Evolutionary conservation across 2,888 invertebrate species (phyloP), one percentile per base, ranked within the genome.

Genomic region (Gari tellinella): DNA sequence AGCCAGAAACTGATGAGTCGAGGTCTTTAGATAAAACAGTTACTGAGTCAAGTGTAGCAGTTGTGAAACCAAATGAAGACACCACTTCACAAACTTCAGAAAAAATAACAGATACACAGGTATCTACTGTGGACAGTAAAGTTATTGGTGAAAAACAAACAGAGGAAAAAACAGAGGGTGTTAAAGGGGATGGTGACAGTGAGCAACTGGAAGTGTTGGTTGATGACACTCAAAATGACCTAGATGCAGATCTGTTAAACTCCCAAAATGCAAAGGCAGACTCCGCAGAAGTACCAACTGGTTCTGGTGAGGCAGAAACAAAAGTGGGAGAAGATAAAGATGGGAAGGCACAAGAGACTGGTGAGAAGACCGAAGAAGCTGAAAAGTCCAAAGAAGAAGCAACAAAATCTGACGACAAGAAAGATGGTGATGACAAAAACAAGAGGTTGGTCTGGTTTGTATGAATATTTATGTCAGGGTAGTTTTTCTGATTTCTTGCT

Each of bases 121-220:
- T 49, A 19, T 14, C 72, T 40, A 37, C 15, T 65, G 61, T 66
- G n/a, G 58, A 17, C 19, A 52, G 43, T 40, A 60, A 41, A 41
- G 58, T 31, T 31, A 52, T 21, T 15, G 55, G 12, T 51, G 61
- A 51, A 51, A 53, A 79, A 67, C 19, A 55, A 15, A 51, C 26
- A 37, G 53, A 67, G 37, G 51, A 69, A 25, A 48, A 66, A 21
- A 26, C 64, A 40, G 68, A 76, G 31, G 74, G 74, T 31, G 62
- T 52, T n/a, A 72, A 76, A 60, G 40, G 70, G 25, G 72, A 78
- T 41, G 81, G 82, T 17, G 91, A 91, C 46, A 89, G 90, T 76
- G 88, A 89, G 58, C 91, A 92, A 14, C 86, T 92, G 61, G 90
- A 91, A 65, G 92, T 92, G n/a, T 88, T 91, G 72, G 89, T 91